These are phyloP conservation scores for Drosophila kambysellisi DNA, from an alignment of 2,888 invertebrate species.

Conservation along the genomic window DNA sequence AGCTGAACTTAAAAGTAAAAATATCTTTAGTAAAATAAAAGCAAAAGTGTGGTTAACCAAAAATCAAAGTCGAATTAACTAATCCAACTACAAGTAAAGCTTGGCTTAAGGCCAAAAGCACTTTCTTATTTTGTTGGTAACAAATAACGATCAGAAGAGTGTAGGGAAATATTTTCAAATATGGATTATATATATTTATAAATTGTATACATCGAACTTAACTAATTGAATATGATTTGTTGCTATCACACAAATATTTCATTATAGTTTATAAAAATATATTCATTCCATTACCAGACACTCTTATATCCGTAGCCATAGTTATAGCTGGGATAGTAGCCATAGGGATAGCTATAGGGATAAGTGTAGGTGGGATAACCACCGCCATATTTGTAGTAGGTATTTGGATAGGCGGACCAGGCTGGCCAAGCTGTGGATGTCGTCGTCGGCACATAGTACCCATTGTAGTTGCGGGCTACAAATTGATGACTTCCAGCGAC, in stretches of 20 bases:
- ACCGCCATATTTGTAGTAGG: slow-evolving; percentile 57
- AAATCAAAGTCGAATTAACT: slow-evolving; percentile 1
- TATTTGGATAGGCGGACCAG: slow-evolving; percentile 46
- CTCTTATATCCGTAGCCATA: slow-evolving; percentile 70
- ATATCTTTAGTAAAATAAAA: slow-evolving; percentile 43
- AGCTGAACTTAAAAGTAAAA: too few relatives aligned
- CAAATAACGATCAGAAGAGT: neutral
- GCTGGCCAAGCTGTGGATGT: slow-evolving; percentile 46
- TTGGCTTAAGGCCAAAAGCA: slow-evolving; percentile 36
- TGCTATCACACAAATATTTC: slow-evolving; percentile 57
- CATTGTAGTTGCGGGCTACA: slow-evolving; percentile 80
- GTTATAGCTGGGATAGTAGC: slow-evolving; percentile 56
- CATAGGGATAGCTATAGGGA: slow-evolving; percentile 55
- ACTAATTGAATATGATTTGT: slow-evolving; percentile 9
- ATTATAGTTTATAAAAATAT: neutral
- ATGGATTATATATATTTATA: neutral
- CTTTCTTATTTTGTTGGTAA: neutral
- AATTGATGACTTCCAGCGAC: slow-evolving; percentile 79
- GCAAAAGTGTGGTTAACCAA: slow-evolving; percentile 56
- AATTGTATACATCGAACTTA: neutral
- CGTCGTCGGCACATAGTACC: slow-evolving; percentile 66
- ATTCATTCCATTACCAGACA: slow-evolving; percentile 51
- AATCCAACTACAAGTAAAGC: neutral
- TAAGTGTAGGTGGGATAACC: slow-evolving; percentile 60
- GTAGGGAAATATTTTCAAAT: neutral